Conservation (phyloP, 2,113 vertebrate species). For the Zosterops hypoxanthus region DNA sequence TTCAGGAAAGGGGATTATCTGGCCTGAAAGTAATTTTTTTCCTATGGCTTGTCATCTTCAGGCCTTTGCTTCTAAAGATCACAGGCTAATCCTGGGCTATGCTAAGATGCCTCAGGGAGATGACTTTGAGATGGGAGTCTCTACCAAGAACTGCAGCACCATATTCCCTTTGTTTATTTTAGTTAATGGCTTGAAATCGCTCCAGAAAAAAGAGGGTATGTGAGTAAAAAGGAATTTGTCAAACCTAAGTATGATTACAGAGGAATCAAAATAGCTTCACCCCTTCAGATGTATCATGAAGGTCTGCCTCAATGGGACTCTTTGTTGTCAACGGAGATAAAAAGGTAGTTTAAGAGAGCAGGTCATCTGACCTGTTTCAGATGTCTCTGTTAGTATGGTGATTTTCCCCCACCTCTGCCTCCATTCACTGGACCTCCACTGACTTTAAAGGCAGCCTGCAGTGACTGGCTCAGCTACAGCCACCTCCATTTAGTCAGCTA, state of each 20-base stretch:
- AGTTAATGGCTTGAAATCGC: not conserved
- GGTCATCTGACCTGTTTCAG: not conserved
- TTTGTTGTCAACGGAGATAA: not conserved
- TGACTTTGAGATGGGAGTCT: not conserved
- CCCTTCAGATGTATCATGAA: not conserved
- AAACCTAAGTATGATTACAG: not conserved
- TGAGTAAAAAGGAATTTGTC: not conserved
- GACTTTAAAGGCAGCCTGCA: not conserved
- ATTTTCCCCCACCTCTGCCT: not conserved
- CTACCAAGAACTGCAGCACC: not conserved
- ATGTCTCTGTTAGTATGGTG: rapidly evolving
- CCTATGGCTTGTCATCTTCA: not conserved
- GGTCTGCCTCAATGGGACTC: not conserved
- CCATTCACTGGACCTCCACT: not conserved
- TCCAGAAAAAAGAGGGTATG: not conserved
- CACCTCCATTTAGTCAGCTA: not conserved
- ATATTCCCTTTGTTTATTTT: not conserved
- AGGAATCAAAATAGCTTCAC: not conserved
- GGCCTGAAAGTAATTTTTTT: not conserved
- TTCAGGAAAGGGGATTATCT: not conserved
- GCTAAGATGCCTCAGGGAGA: not conserved
- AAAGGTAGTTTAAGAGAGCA: not conserved
- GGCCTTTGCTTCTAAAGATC: not conserved
- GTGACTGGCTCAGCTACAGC: not conserved
- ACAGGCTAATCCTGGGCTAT: not conserved